These are phyloP conservation scores for Acromyrmex charruanus DNA, from an alignment of 1,140 invertebrate species.

Conservation along the genomic window DNA sequence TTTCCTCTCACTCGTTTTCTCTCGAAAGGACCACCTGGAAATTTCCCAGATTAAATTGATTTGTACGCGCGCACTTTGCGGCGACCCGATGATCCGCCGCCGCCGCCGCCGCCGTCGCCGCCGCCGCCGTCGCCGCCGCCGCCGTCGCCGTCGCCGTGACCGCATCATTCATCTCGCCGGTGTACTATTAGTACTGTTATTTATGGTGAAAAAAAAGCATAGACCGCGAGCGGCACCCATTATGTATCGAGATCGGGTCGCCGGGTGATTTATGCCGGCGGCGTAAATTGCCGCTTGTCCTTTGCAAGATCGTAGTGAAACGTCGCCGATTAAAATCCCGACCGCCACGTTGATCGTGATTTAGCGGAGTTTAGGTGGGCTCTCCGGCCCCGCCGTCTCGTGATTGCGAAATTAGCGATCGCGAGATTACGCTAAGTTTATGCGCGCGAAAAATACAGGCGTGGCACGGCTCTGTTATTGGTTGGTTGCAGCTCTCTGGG, in stretches of 20 bases:
- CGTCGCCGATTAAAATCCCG: conserved; percentile 75
- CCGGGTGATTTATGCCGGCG: conserved; percentile 72
- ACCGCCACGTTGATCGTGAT: conserved; percentile 58
- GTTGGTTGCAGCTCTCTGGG: not conserved
- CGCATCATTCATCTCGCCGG: conserved; percentile 72
- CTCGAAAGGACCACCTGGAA: conserved; percentile 67
- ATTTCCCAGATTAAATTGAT: conserved; percentile 77
- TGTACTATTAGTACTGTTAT: conserved; percentile 78
- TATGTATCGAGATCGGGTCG: conserved; percentile 73
- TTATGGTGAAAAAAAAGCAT: conserved; percentile 74
- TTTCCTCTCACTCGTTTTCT: not conserved
- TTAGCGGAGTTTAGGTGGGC: conserved; percentile 66
- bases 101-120: not conserved
- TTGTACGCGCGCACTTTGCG: conserved; percentile 70
- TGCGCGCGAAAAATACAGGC: conserved; percentile 39
- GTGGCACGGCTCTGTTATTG: conserved; percentile 27
- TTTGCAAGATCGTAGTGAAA: conserved; percentile 72
- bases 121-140: not conserved
- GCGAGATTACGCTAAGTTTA: conserved; percentile 56
- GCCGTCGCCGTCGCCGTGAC: conserved; percentile 13
- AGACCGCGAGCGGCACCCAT: conserved; percentile 71
- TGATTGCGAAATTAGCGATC: conserved; percentile 58
- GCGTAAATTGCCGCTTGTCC: conserved; percentile 78
- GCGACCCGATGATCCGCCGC: conserved; percentile 39
- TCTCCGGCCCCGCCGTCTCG: conserved; percentile 20